A percentile compares a stretch with the other conserved stretches of the same genome.
These are phyloP conservation scores for Enteromius treurensis DNA, from an alignment of 2,797 vertebrate species.

Conservation along the genomic window DNA sequence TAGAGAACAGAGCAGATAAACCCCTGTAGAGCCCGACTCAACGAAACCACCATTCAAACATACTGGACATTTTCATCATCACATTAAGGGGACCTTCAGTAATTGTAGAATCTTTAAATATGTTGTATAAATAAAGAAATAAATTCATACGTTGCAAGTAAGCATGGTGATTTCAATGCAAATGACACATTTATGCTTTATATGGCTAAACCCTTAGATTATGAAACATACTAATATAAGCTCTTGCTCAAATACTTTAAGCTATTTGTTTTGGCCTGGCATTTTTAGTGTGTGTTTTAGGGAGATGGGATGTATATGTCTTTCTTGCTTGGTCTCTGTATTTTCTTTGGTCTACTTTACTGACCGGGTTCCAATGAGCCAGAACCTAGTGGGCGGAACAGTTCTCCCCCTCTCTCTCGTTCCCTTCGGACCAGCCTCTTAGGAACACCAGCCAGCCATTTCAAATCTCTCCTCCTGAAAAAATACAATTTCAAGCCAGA, in stretches of 20 bases:
- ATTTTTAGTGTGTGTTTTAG: constrained; percentile 13
- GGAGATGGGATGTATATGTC: background rate
- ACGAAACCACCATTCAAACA: constrained; percentile 18
- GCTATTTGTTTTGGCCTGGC: constrained; percentile 7
- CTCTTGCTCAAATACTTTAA: constrained; percentile 1
- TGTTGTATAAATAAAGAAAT: background rate
- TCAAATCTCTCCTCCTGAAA: constrained; percentile 41
- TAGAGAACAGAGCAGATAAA: constrained; percentile 28
- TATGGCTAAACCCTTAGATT: background rate
- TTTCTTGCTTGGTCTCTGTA: constrained; percentile 31
- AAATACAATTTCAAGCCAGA: constrained; percentile 31
- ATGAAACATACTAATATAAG: background rate
- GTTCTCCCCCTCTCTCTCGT: constrained; percentile 34
- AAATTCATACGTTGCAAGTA: background rate
- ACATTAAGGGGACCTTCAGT: background rate
- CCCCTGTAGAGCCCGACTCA: constrained; percentile 8
- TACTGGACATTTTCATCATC: background rate
- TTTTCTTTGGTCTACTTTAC: constrained; percentile 49
- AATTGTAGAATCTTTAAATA: background rate
- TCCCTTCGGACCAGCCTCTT: constrained; percentile 42
- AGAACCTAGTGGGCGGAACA: constrained; percentile 46
- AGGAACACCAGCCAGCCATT: constrained; percentile 43
- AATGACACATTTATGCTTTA: background rate
- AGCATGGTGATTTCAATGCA: background rate
- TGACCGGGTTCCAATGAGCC: constrained; percentile 52